Conservation (phyloP, 2,888 invertebrate genomes). For the Xanthia togata region DNA sequence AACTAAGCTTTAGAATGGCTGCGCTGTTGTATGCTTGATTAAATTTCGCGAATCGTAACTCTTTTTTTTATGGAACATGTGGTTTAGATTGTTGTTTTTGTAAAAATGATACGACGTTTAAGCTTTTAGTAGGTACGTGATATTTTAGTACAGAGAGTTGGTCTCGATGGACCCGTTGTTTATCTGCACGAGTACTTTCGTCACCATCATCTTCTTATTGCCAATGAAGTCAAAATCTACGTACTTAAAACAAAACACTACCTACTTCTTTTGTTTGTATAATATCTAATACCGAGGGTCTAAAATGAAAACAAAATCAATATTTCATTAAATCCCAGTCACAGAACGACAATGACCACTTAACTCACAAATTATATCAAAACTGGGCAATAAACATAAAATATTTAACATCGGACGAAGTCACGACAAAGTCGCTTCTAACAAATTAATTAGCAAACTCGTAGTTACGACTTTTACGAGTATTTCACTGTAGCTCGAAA, state of each 20-base stretch:
- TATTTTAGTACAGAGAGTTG: too few relatives aligned
- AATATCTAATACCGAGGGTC: not conserved
- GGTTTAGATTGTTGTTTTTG: conserved; percentile 1
- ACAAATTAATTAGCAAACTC: conserved; percentile 64
- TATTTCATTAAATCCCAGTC: conserved; percentile 48
- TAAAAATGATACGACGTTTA: not conserved
- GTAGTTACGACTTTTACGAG: conserved; percentile 59
- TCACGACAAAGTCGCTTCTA: conserved; percentile 56
- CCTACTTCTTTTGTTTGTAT: not conserved
- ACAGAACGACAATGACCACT: conserved; percentile 49
- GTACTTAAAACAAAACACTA: too few relatives aligned
- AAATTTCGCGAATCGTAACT: conserved; percentile 37
- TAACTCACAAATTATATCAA: conserved; percentile 58
- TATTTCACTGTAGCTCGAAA: conserved; percentile 61
- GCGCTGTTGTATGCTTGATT: conserved; percentile 39
- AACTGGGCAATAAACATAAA: conserved; percentile 57
- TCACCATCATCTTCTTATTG: too few relatives aligned
- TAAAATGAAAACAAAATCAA: conserved; percentile 36
- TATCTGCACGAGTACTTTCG: not conserved
- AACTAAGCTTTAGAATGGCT: conserved; percentile 36
- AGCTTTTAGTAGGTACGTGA: not conserved
- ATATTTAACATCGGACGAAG: conserved; percentile 52
- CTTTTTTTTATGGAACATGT: conserved; percentile 6
- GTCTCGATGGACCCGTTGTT: not conserved
- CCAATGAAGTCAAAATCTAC: not conserved